Evolutionary conservation across 2,797 vertebrate genomes (phyloP), one percentile per base, ranked within the genome.

Genomic region (Leptatherina wallacei): DNA sequence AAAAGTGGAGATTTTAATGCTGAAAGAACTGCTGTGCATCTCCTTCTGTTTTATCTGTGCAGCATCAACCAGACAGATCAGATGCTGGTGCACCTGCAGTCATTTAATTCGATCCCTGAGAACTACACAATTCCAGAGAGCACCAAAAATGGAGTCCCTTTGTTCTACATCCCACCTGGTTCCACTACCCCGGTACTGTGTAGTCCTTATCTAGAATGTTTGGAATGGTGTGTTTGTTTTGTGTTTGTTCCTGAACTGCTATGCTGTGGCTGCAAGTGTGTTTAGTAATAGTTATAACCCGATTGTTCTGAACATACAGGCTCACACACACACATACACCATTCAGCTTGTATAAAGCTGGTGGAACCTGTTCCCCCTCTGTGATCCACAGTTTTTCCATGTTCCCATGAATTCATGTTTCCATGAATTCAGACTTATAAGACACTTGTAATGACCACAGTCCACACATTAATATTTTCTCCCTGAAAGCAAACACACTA

Each of bases 61-160:
- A 92, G 98, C 81, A 99, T 99, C 87, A 99, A 98, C 88, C 98
- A 99, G 91, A 99, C 98, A 0, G 98, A 99, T 83, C 98, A 99
- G 93, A 99, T 99, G 98, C 82, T 99, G 87, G 97, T 99, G 73
- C 98, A 99, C 85, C 94, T 99, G 33, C 97, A 99, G 89, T 98
- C 98, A 0, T 99, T 99, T 87, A 99, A 97, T 77, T 97, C 96
- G 0, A 92, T 97, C 42, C 97, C 98, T 0, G 98, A 99, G 69
- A 98, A 99, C 78, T 99, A 97, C 90, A 98, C 93, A 0, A 98
- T 99, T 86, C 98, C 98, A 0, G 98, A 99, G 87, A 99, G 98
- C 93, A 99, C 98, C 52, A 98, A 98, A 93, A 99, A 98, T 0
- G 98, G 98, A 2, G 97, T 99, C 22, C 98, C 98, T 0, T 95